These are phyloP conservation scores for Hippasteria phrygiana DNA, from an alignment of 53 echinoderm and acorn worm species.

Conservation along the genomic window DNA sequence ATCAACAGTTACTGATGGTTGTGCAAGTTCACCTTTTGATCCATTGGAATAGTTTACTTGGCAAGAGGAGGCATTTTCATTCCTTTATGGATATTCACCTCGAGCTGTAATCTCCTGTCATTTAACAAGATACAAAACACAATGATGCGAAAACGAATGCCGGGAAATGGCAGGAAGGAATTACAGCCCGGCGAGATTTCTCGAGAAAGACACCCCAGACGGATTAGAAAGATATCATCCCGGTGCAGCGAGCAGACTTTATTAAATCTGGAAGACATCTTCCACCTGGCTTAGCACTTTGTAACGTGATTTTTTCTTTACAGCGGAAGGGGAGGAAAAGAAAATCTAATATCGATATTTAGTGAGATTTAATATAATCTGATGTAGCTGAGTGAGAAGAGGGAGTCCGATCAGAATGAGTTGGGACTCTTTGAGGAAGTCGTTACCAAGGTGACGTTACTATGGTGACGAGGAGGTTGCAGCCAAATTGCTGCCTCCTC, in stretches of 20 bases:
- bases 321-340: not conserved
- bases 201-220: not conserved
- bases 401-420: not conserved
- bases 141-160: not conserved
- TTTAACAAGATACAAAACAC: not conserved
- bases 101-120: not conserved
- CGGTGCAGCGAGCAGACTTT: not conserved
- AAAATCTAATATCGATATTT: conserved; percentile 39
- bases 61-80: not conserved
- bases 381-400: not conserved
- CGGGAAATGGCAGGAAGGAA: not conserved
- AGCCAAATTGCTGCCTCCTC: not conserved
- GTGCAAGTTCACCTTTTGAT: not conserved
- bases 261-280: conserved; percentile 24
- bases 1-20: too few species aligned
- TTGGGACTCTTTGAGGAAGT: not conserved
- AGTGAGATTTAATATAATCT: conserved; percentile 9
- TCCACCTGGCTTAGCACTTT: conserved; percentile 16
- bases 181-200: not conserved
- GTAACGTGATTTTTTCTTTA: conserved; percentile 10
- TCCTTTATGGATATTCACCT: not conserved
- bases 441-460: conserved; percentile 21
- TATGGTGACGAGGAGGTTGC: not conserved
- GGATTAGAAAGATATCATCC: conserved; percentile 7
- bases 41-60: not conserved